Evolutionary conservation across 2,888 invertebrate genomes (phyloP).

Genomic region (Octonoba sinensis): DNA sequence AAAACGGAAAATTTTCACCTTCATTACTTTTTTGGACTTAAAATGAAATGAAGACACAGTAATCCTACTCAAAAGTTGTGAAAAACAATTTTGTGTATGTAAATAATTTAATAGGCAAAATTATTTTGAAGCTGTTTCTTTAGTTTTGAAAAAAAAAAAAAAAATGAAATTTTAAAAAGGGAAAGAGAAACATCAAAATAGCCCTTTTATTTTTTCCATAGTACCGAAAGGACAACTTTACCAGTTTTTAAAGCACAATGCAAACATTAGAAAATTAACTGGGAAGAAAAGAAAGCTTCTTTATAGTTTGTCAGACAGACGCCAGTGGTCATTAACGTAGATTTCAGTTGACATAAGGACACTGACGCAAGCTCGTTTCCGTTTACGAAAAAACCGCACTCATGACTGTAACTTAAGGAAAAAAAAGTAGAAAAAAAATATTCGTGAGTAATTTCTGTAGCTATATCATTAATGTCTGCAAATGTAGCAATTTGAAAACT

Average conservation of each 20-base stretch:
- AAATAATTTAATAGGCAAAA: too few relatives aligned
- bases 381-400: slow-evolving; percentile 15
- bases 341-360: slow-evolving; percentile 35
- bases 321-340: slow-evolving; percentile 33
- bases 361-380: slow-evolving; percentile 54
- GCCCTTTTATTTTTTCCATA: too few relatives aligned
- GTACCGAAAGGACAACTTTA: too few relatives aligned
- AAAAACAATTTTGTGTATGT: too few relatives aligned
- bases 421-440: slow-evolving; percentile 5
- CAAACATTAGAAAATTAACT: not conserved
- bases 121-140: too few relatives aligned
- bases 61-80: too few relatives aligned
- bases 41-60: too few relatives aligned
- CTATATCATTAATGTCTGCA: slow-evolving; percentile 22
- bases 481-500: slow-evolving; percentile 28
- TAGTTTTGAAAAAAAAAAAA: too few relatives aligned
- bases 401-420: slow-evolving; percentile 3
- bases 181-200: too few relatives aligned
- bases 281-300: slow-evolving; percentile 18
- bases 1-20: too few relatives aligned
- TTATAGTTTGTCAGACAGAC: slow-evolving; percentile 31
- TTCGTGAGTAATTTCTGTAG: slow-evolving; percentile 20
- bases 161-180: too few relatives aligned
- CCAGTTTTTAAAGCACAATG: not conserved
- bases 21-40: too few relatives aligned